phyloP scores from a whole-genome alignment of 2,113 vertebrate species.

The Columba janthina region DNA sequence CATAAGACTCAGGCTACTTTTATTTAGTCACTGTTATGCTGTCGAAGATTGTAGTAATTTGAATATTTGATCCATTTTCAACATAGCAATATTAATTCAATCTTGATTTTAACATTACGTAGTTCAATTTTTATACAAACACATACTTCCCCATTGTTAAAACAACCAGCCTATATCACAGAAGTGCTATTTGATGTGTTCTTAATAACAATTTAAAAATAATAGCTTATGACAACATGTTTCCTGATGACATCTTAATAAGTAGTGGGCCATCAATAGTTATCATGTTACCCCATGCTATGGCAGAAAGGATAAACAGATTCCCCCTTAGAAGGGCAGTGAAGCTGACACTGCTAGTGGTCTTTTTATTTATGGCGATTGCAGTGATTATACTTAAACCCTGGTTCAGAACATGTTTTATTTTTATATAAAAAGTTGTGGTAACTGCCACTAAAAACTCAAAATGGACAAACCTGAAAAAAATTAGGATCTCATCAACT shows the following conservation, averaged over 20 bases:
- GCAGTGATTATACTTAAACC: background rate
- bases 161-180: background rate
- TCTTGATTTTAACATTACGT: background rate
- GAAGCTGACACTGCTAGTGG: constrained; percentile 25
- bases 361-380: background rate
- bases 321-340: background rate
- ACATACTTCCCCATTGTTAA: background rate
- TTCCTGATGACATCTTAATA: constrained; percentile 35
- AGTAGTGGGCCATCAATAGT: constrained; percentile 33
- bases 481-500: background rate
- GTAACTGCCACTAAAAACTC: background rate
- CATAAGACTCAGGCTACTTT: background rate
- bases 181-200: background rate
- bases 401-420: background rate
- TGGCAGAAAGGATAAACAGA: constrained; percentile 39
- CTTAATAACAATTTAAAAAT: background rate
- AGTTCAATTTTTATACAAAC: background rate
- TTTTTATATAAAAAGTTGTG: background rate
- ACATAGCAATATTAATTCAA: background rate
- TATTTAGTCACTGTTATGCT: background rate
- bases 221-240: constrained; percentile 46
- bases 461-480: background rate
- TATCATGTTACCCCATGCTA: constrained; percentile 8
- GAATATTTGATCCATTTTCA: background rate
- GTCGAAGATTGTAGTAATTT: background rate